Conservation (phyloP, 2,888 invertebrate species). For the Lysandra bellargus region DNA sequence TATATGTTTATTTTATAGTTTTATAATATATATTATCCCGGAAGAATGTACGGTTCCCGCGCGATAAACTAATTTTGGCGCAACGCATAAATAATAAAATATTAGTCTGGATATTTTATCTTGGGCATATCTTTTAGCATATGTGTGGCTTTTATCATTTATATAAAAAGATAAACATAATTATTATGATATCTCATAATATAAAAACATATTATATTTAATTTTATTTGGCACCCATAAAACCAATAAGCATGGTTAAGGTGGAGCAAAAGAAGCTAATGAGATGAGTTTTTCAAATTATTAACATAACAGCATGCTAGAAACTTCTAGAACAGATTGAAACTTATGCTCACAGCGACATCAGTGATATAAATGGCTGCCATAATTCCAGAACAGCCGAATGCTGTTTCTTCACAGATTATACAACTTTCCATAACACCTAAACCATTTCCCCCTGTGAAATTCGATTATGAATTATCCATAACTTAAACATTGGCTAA, state of each 20-base stretch:
- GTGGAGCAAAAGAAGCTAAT: neutral
- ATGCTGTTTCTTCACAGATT: constrained; percentile 92
- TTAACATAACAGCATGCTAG: constrained; percentile 24
- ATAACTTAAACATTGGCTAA: neutral
- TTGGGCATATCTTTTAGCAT: too few species aligned
- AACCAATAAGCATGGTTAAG: constrained; percentile 1
- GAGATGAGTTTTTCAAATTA: neutral
- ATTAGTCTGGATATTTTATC: neutral
- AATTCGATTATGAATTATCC: constrained; percentile 34
- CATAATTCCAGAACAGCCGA: constrained; percentile 94
- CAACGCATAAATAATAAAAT: too few species aligned
- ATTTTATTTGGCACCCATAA: neutral
- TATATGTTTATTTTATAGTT: too few species aligned
- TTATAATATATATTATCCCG: too few species aligned
- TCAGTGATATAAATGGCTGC: constrained; percentile 94
- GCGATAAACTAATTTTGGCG: too few species aligned
- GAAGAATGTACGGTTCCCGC: too few species aligned
- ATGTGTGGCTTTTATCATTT: neutral
- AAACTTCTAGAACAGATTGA: constrained; percentile 18
- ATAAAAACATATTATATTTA: neutral
- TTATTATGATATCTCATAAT: neutral
- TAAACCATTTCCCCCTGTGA: constrained; percentile 87
- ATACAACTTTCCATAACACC: constrained; percentile 87
- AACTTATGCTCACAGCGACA: constrained; percentile 79
- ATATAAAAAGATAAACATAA: neutral